Evolutionary conservation across 2,113 vertebrate species (phyloP), one percentile per base, ranked within the genome.

Genomic region (Xenopus borealis): DNA sequence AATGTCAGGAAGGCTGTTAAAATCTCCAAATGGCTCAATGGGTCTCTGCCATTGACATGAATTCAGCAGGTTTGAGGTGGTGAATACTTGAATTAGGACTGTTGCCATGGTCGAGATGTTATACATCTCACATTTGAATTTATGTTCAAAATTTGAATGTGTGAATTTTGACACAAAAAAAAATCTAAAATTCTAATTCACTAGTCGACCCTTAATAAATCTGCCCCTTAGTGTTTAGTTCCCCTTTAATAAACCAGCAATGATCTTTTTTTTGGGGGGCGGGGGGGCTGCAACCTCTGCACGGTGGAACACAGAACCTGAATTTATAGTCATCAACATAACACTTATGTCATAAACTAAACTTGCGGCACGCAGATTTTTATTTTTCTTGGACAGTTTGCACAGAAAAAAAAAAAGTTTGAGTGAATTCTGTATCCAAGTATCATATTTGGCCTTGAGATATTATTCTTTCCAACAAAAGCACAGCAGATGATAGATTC

Each of bases 341-440:
- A 55, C 57, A 61, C 40, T 71, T 71, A 58, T 59, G 57, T 71
- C 53, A 71, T 71, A 57, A 44, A 40, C 53, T 13, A 61, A 61
- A 40, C 57, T 71, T 55, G 57, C 30, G 19, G 69, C 53, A 59
- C n/a, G 17, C 46, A 14, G 18, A 46, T 71, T 55, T n/a, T 46
- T 71, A 61, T 71, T 71, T 61, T 71, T 62, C 69, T 71, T 71
- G 69, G 57, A 71, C 13, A 20, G 12, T 30, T 19, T 12, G 19
- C 44, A 62, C 46, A 62, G 58, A 20, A 71, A 62, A 55, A 16
- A 55, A 55, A 50, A 50, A 50, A 9, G 33, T 50, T n/a, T n/a
- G 13, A 71, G 18, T 27, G 18, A 71, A 19, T 57, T 45, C 18
- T 27, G 33, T n/a, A 13, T 57, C 55, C 44, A 33, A 33, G 55